Conservation (phyloP, 1,140 invertebrate genomes). For the Drosophila setifemur region DNA sequence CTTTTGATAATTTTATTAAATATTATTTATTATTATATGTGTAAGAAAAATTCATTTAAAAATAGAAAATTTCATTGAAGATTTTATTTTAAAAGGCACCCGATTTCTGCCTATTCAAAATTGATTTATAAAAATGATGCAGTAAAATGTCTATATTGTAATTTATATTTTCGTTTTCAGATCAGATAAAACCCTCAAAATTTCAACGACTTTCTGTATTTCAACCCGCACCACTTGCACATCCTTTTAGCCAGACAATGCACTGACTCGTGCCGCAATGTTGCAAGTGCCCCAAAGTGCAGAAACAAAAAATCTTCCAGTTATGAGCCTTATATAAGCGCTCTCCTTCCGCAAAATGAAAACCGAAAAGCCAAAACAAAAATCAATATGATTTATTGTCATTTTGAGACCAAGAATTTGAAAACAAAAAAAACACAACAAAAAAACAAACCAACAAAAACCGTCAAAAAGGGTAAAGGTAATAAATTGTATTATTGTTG, state of each 20-base stretch:
- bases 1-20: not conserved
- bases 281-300: slow-evolving; percentile 25
- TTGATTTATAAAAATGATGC: too few relatives aligned
- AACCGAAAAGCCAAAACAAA: slow-evolving; percentile 33
- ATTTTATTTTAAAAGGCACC: too few relatives aligned
- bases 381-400: slow-evolving; percentile 80
- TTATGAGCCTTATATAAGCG: slow-evolving; percentile 29
- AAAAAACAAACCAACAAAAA: too few relatives aligned
- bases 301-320: slow-evolving; percentile 1
- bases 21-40: too few relatives aligned
- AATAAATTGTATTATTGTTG: slow-evolving; percentile 82
- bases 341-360: slow-evolving; percentile 31
- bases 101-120: too few relatives aligned
- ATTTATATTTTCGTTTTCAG: not conserved
- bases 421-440: slow-evolving; percentile 35
- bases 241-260: slow-evolving; percentile 28
- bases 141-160: too few relatives aligned
- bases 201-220: not conserved
- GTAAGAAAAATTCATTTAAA: too few relatives aligned
- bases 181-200: not conserved
- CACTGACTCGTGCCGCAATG: slow-evolving; percentile 34
- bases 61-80: too few relatives aligned
- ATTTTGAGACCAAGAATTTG: slow-evolving; percentile 79
- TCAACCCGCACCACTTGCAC: not conserved
- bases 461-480: slow-evolving; percentile 54